Conservation (phyloP, 2,797 vertebrate species). For the Holocentrus rufus region DNA sequence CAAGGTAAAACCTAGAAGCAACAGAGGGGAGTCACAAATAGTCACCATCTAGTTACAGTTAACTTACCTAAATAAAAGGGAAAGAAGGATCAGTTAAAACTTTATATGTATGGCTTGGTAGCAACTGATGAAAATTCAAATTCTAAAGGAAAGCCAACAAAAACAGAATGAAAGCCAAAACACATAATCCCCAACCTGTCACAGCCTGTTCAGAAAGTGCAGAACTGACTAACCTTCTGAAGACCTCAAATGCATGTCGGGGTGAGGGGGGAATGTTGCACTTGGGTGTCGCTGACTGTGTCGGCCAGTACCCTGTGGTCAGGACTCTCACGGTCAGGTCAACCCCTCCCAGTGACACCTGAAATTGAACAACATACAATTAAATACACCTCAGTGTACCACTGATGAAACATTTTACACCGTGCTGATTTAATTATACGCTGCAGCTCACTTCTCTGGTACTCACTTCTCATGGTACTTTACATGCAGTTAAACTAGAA, state of each 20-base stretch:
- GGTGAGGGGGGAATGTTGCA: slow-evolving; percentile 99
- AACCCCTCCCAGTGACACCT: slow-evolving; percentile 96
- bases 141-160: not conserved
- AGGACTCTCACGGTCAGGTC: slow-evolving; percentile 98
- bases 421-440: not conserved
- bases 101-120: not conserved
- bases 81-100: not conserved
- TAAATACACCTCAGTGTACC: not conserved
- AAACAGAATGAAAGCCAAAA: too few species aligned
- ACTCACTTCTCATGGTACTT: too few species aligned
- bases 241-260: slow-evolving; percentile 98
- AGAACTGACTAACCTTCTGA: slow-evolving; percentile 88
- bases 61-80: not conserved
- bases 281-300: slow-evolving; percentile 98
- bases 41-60: slow-evolving; percentile 22
- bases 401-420: not conserved
- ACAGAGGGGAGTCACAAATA: slow-evolving; percentile 7
- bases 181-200: not conserved
- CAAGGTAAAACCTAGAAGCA: slow-evolving; percentile 94
- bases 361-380: slow-evolving; percentile 7
- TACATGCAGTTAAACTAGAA: too few species aligned
- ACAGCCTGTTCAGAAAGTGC: not conserved
- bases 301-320: slow-evolving; percentile 99
- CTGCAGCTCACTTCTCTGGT: not conserved
- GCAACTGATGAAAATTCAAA: not conserved